These are phyloP conservation scores for Nomada ferruginata DNA, from an alignment of 2,888 invertebrate species.

Conservation along the genomic window DNA sequence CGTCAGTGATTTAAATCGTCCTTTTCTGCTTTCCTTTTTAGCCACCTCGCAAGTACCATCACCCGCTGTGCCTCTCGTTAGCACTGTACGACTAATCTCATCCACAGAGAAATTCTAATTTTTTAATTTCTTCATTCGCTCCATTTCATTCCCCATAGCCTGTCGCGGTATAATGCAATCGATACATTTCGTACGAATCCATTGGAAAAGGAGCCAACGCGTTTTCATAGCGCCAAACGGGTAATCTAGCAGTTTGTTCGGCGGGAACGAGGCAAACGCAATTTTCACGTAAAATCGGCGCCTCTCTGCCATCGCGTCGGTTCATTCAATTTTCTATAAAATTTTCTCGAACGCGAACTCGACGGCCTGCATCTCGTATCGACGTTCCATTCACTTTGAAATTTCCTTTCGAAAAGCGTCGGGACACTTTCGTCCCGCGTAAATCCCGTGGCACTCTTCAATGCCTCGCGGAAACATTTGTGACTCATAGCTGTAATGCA, in stretches of 20 bases:
- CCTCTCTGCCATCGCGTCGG: neutral
- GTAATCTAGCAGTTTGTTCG: slow-evolving; percentile 18
- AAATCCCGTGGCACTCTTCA: slow-evolving; percentile 10
- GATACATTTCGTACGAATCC: neutral
- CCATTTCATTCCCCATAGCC: no score
- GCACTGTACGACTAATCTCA: slow-evolving; percentile 5
- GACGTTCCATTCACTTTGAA: slow-evolving; percentile 46
- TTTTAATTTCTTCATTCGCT: neutral
- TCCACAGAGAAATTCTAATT: slow-evolving; percentile 13
- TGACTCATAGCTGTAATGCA: slow-evolving; percentile 32
- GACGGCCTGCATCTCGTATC: slow-evolving; percentile 23
- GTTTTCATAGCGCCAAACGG: neutral
- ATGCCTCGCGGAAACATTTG: slow-evolving; percentile 45
- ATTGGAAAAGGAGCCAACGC: neutral
- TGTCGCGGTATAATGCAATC: no score
- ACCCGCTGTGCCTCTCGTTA: slow-evolving; percentile 15
- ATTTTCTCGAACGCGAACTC: slow-evolving; percentile 7
- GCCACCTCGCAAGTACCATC: neutral
- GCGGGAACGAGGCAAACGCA: neutral
- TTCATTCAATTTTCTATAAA: slow-evolving; percentile 41
- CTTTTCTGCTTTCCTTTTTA: slow-evolving; percentile 15
- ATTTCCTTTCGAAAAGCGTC: slow-evolving; percentile 37
- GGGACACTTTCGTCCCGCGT: slow-evolving; percentile 25
- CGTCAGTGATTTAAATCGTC: slow-evolving; percentile 2
- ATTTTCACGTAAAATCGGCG: slow-evolving; percentile 20